Evolutionary conservation across 2,888 invertebrate genomes (phyloP), one percentile per base, ranked within the genome.

Genomic region (Tinea trinotella): DNA sequence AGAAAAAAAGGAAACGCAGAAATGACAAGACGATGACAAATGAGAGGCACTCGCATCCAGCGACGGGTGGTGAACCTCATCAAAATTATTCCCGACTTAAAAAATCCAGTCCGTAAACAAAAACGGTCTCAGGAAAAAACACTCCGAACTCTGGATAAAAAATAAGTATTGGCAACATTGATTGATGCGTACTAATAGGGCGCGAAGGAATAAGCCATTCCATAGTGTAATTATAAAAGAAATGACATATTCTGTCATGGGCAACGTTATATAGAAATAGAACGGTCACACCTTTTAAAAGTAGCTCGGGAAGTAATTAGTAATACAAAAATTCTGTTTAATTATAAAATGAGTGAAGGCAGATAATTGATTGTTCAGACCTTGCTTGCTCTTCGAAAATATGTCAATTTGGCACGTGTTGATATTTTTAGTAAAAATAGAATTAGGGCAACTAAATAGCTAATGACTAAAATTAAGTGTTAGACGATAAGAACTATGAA

Each of bases 11-110:
- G 84, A 85, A 84, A 83, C 73, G 78, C 77, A 82, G 82, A 82
- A 84, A 85, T 83, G 85, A 85, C 85, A 85, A 84, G 85, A 84
- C 84, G 84, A 85, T 85, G 85, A 85, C 84, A 85, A 85, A 85
- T 84, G 85, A 85, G 83, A 80, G 67, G 64, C 74, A 75, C 70
- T 71, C 74, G 71, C 74, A 74, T 75, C 79, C 74, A 77, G 71
- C 81, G 82, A 78, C 84, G 84, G 83, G 84, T 84, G 83, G 84
- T 80, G 76, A 75, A 81, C 83, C 85, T 85, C 85, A 85, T 85
- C 84, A 84, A 84, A 57, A 84, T 84, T 83, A 84, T 84, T 81
- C 82, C 83, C 76, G 80, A 79, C 82, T 83, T 82, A 81, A 85
- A 84, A 84, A 84, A 83, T 82, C 81, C 76, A 15, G 48, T 22